These are phyloP conservation scores for Tortricodes alternella DNA, from an alignment of 2,888 invertebrate species.

Conservation along the genomic window DNA sequence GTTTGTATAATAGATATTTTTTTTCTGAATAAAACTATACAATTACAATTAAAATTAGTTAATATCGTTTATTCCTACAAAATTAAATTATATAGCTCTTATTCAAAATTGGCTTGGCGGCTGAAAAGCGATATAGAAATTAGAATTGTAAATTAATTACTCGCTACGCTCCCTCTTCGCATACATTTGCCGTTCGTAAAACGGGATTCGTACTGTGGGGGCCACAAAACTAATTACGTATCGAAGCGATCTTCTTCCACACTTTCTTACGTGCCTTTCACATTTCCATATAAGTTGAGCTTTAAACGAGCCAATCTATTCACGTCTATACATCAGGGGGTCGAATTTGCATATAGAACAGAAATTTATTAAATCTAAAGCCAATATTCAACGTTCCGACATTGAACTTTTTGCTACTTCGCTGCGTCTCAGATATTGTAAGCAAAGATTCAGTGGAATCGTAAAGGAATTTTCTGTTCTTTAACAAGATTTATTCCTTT, in stretches of 20 bases:
- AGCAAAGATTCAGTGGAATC: slow-evolving; percentile 39
- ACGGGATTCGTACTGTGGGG: slow-evolving; percentile 68
- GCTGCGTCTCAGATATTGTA: slow-evolving; percentile 60
- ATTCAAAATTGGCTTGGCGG: slow-evolving; percentile 45
- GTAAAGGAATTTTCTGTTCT: slow-evolving; percentile 48
- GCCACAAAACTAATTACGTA: slow-evolving; percentile 81
- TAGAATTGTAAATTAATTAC: slow-evolving; percentile 71
- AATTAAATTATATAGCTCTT: slow-evolving; percentile 36
- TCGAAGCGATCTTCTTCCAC: slow-evolving; percentile 78
- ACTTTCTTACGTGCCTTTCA: slow-evolving; percentile 82
- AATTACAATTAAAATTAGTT: too few relatives aligned
- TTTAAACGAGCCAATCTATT: slow-evolving; percentile 83
- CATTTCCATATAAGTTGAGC: slow-evolving; percentile 83
- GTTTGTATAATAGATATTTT: too few relatives aligned
- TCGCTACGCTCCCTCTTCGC: slow-evolving; percentile 52
- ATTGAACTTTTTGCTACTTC: slow-evolving; percentile 76
- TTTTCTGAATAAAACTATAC: too few relatives aligned
- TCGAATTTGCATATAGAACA: slow-evolving; percentile 83
- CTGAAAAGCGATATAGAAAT: slow-evolving; percentile 53
- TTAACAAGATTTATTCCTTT: slow-evolving; percentile 6
- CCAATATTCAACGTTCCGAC: slow-evolving; percentile 80
- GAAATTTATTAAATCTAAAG: slow-evolving; percentile 83
- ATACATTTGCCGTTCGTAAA: slow-evolving; percentile 60
- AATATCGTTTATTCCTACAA: too few relatives aligned
- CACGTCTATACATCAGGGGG: slow-evolving; percentile 83